Evolutionary conservation across 30 jellyfish, hydroid and myxozoan species (phyloP).

Genomic region (Turritopsis dohrnii): DNA sequence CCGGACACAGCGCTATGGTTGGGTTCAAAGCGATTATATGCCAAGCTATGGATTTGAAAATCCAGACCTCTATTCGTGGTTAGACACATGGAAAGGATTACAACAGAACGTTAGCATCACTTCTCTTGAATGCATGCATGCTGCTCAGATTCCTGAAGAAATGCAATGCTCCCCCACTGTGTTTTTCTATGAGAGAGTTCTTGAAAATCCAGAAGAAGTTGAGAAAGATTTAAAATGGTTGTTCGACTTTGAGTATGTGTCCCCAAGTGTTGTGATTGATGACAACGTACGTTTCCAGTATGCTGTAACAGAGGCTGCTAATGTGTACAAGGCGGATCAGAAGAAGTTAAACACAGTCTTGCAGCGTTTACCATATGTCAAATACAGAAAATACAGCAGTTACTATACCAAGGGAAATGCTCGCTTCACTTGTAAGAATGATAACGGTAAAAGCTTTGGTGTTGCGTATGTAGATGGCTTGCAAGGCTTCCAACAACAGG

Average conservation of each 20-base stretch:
- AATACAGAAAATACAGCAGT: background rate
- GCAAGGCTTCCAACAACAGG: background rate
- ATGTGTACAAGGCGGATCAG: background rate
- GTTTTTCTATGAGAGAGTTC: background rate
- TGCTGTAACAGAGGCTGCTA: background rate
- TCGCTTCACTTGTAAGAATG: background rate
- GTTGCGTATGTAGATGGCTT: background rate
- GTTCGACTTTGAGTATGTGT: background rate
- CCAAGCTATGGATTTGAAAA: conserved; percentile 9
- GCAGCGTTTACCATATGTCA: background rate
- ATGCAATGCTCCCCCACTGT: background rate
- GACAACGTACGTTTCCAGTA: background rate
- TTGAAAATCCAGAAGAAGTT: background rate
- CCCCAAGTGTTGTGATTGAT: background rate
- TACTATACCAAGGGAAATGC: background rate
- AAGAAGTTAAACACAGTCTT: background rate
- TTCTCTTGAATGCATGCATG: conserved; percentile 5
- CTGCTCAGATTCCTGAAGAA: background rate
- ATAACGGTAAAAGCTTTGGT: background rate
- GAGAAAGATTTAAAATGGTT: background rate
- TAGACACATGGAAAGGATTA: background rate
- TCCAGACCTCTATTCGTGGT: background rate
- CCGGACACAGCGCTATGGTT: conserved; percentile 10
- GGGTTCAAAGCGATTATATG: conserved; percentile 8
- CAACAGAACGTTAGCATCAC: background rate